phyloP scores from a whole-genome alignment of 2,797 vertebrate species.

The Onychomys arenicola region DNA sequence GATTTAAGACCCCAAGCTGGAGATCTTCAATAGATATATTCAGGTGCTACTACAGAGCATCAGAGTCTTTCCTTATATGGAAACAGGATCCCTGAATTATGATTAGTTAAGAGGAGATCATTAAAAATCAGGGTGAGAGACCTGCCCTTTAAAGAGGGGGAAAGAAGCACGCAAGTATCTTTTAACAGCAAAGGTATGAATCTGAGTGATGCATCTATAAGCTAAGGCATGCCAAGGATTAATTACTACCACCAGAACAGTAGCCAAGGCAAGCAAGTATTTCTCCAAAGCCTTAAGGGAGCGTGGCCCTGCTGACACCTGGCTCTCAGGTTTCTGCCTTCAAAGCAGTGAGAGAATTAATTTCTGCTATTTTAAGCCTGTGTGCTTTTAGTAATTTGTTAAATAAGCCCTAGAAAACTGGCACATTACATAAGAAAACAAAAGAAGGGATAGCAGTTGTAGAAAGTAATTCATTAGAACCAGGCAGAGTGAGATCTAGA shows the following conservation, averaged over 20 bases:
- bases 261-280: neutral
- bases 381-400: neutral
- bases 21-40: too few species aligned
- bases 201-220: neutral
- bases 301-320: neutral
- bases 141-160: neutral
- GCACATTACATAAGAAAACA: neutral
- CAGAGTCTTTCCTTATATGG: neutral
- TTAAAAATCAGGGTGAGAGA: neutral
- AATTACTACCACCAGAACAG: neutral
- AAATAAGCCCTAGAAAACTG: neutral
- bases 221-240: neutral
- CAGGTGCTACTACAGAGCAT: neutral
- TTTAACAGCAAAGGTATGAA: neutral
- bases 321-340: neutral
- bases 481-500: neutral
- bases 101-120: neutral
- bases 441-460: neutral
- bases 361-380: neutral
- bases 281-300: neutral
- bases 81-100: neutral
- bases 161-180: neutral
- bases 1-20: too few species aligned
- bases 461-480: slow-evolving; percentile 11
- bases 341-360: neutral